These are phyloP conservation scores for Mellivora capensis DNA, from an alignment of 2,113 vertebrate species.

Conservation along the genomic window DNA sequence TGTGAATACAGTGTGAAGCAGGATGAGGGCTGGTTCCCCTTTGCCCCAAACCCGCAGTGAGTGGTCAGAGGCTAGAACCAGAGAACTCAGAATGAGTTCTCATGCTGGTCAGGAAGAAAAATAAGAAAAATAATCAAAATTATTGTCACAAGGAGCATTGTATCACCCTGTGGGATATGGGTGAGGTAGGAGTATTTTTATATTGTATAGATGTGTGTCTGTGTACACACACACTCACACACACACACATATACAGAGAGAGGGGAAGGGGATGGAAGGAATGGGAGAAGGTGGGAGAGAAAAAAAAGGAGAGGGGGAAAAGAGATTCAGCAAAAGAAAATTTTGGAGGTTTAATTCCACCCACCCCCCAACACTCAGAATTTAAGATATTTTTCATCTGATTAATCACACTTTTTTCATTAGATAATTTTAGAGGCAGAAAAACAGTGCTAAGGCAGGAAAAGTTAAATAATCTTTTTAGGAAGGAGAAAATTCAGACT, in stretches of 20 bases:
- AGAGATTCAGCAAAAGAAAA: not conserved
- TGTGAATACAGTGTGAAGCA: not conserved
- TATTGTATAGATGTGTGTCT: not conserved
- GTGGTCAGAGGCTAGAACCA: not conserved
- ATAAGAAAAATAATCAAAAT: not conserved
- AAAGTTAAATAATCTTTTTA: not conserved
- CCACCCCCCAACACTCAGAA: not conserved
- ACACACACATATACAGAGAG: not conserved
- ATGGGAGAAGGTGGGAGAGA: not conserved
- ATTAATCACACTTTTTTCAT: not conserved
- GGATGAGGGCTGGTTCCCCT: not conserved
- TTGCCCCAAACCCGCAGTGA: rapidly evolving
- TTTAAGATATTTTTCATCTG: not conserved
- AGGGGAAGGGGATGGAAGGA: not conserved
- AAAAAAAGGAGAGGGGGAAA: not conserved
- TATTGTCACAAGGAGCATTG: not conserved
- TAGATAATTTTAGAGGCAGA: not conserved
- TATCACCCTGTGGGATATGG: not conserved
- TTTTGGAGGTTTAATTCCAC: not conserved
- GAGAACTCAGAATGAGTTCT: not conserved
- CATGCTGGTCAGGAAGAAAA: not conserved
- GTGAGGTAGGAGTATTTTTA: rapidly evolving
- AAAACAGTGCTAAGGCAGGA: not conserved
- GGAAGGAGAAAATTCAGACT: not conserved
- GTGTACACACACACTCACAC: no score